These are phyloP conservation scores for Sitophilus oryzae DNA, from an alignment of 1,140 invertebrate species.

Conservation along the genomic window DNA sequence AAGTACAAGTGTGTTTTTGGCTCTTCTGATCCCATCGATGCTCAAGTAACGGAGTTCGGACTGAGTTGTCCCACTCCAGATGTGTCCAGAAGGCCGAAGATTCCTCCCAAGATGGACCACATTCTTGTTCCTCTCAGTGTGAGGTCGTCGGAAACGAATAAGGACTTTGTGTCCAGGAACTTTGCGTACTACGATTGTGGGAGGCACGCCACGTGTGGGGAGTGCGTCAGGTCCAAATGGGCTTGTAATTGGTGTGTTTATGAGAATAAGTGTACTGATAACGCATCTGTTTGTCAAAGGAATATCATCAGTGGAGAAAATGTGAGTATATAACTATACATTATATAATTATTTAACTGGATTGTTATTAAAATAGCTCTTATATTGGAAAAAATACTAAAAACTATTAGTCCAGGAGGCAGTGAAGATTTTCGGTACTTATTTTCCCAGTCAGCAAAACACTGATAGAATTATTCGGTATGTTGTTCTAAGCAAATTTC, in stretches of 20 bases:
- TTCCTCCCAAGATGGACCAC: constrained; percentile 78
- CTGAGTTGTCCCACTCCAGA: constrained; percentile 81
- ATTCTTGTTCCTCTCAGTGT: constrained; percentile 88
- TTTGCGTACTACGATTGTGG: constrained; percentile 95
- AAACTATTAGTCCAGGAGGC: no score
- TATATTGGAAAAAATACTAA: no score
- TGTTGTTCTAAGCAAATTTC: no score
- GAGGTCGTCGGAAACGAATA: constrained; percentile 86
- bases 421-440: no score
- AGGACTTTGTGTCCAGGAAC: constrained; percentile 88
- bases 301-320: constrained; percentile 80
- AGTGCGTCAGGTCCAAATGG: constrained; percentile 85
- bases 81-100: constrained; percentile 67
- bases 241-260: constrained; percentile 95
- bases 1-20: constrained; percentile 94
- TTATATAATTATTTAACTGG: background rate
- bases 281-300: constrained; percentile 72
- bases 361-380: no score
- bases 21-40: constrained; percentile 77
- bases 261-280: constrained; percentile 89
- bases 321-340: constrained; percentile 45
- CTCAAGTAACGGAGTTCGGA: constrained; percentile 70
- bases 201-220: constrained; percentile 76
- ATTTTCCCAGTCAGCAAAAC: no score
- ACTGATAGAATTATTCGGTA: no score